A percentile compares a stretch with the other conserved stretches of the same genome.
phyloP scores from a whole-genome alignment of 2,113 vertebrate genomes.

The Phrynosoma platyrhinos region DNA sequence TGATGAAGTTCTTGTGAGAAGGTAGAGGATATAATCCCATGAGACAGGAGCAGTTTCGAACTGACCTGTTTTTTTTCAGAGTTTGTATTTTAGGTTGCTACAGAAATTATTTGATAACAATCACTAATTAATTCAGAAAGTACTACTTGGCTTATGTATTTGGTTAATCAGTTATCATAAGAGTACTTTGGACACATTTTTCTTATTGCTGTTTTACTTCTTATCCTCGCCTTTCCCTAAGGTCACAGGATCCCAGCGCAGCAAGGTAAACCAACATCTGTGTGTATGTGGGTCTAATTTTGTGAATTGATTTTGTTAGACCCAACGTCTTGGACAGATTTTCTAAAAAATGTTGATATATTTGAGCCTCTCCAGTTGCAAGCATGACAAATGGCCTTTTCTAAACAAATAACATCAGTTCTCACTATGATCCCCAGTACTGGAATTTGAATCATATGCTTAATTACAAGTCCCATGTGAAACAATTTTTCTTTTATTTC shows the following conservation, averaged over 20 bases:
- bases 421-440: slow-evolving; percentile 44
- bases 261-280: slow-evolving; percentile 85
- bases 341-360: slow-evolving; percentile 47
- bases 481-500: background rate
- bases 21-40: too few relatives aligned
- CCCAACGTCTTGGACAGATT: slow-evolving; percentile 78
- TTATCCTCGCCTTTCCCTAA: slow-evolving; percentile 84
- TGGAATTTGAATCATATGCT: slow-evolving; percentile 28
- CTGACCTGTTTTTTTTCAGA: too few relatives aligned
- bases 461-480: background rate
- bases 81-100: slow-evolving; percentile 31
- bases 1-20: background rate
- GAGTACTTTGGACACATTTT: slow-evolving; percentile 72
- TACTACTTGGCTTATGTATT: slow-evolving; percentile 60
- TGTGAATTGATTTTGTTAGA: slow-evolving; percentile 78
- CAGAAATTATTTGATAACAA: slow-evolving; percentile 41
- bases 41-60: too few relatives aligned
- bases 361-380: slow-evolving; percentile 52
- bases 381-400: slow-evolving; percentile 35
- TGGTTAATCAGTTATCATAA: slow-evolving; percentile 69
- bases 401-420: slow-evolving; percentile 22
- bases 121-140: slow-evolving; percentile 51
- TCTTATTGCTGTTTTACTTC: slow-evolving; percentile 84
- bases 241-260: slow-evolving; percentile 86
- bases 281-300: slow-evolving; percentile 82